Base-by-base conservation (phyloP, 2,888 invertebrate species). In the Orchestes rusci region DNA sequence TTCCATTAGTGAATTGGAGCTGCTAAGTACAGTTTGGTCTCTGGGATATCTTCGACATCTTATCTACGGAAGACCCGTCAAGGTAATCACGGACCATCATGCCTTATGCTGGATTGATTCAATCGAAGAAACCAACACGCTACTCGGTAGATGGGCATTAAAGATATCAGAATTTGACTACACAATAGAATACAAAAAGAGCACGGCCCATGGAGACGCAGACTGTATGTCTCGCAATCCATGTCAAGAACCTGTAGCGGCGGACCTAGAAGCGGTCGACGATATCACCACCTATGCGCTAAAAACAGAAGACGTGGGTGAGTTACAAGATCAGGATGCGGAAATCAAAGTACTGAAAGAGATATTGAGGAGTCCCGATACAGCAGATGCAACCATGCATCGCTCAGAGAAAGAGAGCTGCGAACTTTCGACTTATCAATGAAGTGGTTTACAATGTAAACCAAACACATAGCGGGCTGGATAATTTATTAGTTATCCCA, bases 401-500 rank as follows among this genome's bases (percentile, higher is more conserved):
- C 5, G 50, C 47, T n/a, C 5, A 49, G 15, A 33, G 31, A 20
- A 43, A 39, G 43, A 18, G 54, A 30, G 52, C 53, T 4, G 51
- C 45, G 34, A 50, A 53, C 35, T 55, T 48, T 32, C 27, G 39
- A 10, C 13, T 54, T 15, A 35, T 38, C 3, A 31, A 54, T 18
- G 47, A 36, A 2, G 42, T 53, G 2, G 37, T 56, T 5, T 53
- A 54, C 30, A 51, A 48, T 30, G 42, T 15, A n/a, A 52, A 48
- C 36, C 4, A 39, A 7, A 35, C 17, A 2, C 10, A 16, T 7
- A 28, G 20, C 1, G 52, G 53, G 15, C 8, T n/a, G 15, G 36
- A 45, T 8, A 30, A 53, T 19, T 29, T 56, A n/a, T 29, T 57
- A 16, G 53, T 56, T n/a, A 51, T 56, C 7, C 55, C 54, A 2